Base-by-base conservation (phyloP, 1,140 invertebrate species). In the Cydia strobilella region DNA sequence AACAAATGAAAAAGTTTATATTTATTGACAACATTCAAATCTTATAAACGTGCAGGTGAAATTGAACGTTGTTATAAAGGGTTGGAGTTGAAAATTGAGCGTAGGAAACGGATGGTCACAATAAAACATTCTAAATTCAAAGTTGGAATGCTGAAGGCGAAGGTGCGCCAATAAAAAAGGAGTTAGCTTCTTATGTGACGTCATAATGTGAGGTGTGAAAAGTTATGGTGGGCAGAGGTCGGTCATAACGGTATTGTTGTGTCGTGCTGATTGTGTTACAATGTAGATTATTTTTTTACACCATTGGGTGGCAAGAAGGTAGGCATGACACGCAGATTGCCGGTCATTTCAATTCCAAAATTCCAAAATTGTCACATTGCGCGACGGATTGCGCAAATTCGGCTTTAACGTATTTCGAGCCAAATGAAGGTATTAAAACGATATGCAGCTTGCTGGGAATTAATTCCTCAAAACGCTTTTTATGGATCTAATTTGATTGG, bases 81-180 rank as follows among this genome's bases (percentile, higher is more conserved):
- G 6, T 54, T 82, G 84, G 74, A 76, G 82, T 84, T 79, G 3
- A 77, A 27, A 79, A 77, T 82, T 18, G 51, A 18, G 73, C 45
- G 25, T 27, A 1, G n/a, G 66, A 71, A 0, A 25, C 25, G 74
- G 77, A 20, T 75, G 78, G 76, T 78, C 78, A 78, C 82, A 85
- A 91, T 89, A 88, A 88, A 90, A 87, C 86, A 85, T 86, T 84
- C 84, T 80, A 87, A 88, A 90, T 90, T 88, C 89, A 90, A 92
- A 92, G 87, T 90, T 90, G 86, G 83, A 92, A 87, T 81, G 83
- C 82, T 82, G 83, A 85, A 80, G 76, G 85, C 89, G 89, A 90
- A 92, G 89, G 90, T 90, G 86, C 76, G 86, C 80, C 85, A 84
- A 92, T 92, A 92, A 92, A 92, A 92, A 88, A 83, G 89, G 87